A percentile compares a stretch with the other conserved stretches of the same genome.
Conservation (phyloP, 2,113 vertebrate species). For the Eidolon helvum region DNA sequence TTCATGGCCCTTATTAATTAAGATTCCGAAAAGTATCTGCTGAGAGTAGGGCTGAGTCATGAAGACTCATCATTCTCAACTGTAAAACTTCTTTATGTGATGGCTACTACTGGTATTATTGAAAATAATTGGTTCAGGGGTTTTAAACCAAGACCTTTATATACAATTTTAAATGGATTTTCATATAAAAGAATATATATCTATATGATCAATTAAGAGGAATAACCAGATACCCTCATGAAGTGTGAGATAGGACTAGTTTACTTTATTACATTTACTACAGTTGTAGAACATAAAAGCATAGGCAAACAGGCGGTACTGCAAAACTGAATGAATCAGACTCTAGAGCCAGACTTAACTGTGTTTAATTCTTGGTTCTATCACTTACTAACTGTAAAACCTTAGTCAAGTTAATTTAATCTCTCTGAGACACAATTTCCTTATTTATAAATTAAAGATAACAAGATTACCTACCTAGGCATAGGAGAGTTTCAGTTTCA, state of each 20-base stretch:
- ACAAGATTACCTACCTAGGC: neutral
- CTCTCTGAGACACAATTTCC: neutral
- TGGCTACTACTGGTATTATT: neutral
- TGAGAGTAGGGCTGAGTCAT: neutral
- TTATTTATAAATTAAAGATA: neutral
- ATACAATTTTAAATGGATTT: slow-evolving; percentile 2
- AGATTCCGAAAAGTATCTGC: neutral
- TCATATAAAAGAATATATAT: neutral
- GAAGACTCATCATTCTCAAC: neutral
- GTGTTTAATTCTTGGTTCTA: neutral
- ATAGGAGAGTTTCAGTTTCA: neutral
- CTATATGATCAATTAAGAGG: neutral
- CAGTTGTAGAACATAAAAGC: neutral
- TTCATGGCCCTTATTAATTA: neutral
- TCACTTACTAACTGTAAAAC: neutral
- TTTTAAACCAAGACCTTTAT: neutral
- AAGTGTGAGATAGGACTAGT: neutral
- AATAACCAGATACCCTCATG: neutral
- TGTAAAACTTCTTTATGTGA: neutral
- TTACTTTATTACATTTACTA: neutral
- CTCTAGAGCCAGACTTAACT: neutral
- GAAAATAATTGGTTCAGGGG: neutral
- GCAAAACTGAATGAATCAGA: neutral
- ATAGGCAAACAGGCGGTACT: neutral
- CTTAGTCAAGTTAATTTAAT: neutral